Conservation (phyloP, 2,797 vertebrate genomes). For the Xiphorhynchus erythropygius region DNA sequence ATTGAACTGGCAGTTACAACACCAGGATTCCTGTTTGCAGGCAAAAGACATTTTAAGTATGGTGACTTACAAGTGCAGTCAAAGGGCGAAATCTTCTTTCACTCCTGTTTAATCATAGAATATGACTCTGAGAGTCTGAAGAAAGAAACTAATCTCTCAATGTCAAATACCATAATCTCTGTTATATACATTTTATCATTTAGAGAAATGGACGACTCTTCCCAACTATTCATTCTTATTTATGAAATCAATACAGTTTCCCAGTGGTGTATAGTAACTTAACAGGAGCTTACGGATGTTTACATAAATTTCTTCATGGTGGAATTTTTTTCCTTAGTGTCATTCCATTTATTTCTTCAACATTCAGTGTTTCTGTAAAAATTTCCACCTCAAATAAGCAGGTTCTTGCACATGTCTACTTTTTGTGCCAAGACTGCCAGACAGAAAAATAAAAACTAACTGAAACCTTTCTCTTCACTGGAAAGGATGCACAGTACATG, state of each 20-base stretch:
- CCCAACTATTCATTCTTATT: neutral
- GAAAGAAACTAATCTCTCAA: neutral
- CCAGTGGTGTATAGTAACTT: neutral
- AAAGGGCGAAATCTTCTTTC: neutral
- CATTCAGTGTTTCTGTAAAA: neutral
- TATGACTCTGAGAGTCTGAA: neutral
- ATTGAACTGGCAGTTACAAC: neutral
- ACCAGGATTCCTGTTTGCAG: neutral
- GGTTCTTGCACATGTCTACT: neutral
- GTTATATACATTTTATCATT: neutral
- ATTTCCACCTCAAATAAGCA: neutral
- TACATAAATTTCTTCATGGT: neutral
- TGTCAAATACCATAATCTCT: neutral
- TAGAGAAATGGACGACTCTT: neutral
- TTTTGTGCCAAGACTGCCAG: neutral
- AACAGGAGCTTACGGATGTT: neutral
- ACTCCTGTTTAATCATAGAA: neutral
- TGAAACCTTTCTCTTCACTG: neutral
- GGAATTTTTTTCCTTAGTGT: rapidly evolving
- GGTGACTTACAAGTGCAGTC: neutral
- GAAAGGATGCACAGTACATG: neutral
- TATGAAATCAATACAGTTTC: neutral
- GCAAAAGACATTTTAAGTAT: neutral
- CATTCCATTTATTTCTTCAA: neutral
- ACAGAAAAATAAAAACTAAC: rapidly evolving